Percentiles rank a stretch among this genome's conserved stretches.
These are phyloP conservation scores for Pimephales promelas DNA, from an alignment of 2,113 vertebrate genomes.

Conservation along the genomic window DNA sequence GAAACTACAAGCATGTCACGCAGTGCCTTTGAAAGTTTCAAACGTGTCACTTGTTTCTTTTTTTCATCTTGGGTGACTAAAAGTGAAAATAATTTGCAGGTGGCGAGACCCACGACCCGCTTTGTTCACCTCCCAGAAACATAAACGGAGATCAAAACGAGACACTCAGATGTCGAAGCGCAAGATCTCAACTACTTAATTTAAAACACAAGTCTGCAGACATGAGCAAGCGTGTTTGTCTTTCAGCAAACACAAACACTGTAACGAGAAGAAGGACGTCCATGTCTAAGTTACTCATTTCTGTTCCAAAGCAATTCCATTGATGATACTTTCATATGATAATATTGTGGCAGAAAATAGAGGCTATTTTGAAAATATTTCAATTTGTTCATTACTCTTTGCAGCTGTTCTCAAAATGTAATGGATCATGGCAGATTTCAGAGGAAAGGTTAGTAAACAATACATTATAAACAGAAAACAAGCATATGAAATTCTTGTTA, in stretches of 20 bases:
- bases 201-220: constrained; percentile 16
- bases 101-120: constrained; percentile 19
- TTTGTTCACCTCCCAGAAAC: constrained; percentile 42
- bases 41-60: constrained; percentile 11
- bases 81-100: constrained; percentile 49
- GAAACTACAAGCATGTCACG: constrained; percentile 57
- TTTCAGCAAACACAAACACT: not conserved
- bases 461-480: constrained; percentile 29
- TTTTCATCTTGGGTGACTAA: constrained; percentile 29
- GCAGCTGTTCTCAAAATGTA: not conserved
- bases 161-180: constrained; percentile 24
- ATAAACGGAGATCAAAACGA: constrained; percentile 9
- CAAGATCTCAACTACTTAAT: constrained; percentile 36
- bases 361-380: constrained; percentile 18
- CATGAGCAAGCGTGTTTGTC: constrained; percentile 13
- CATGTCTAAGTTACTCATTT: constrained; percentile 12
- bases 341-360: constrained; percentile 15
- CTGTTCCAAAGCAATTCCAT: not conserved
- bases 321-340: constrained; percentile 21
- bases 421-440: not conserved
- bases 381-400: not conserved
- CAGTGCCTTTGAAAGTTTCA: constrained; percentile 47
- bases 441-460: constrained; percentile 27
- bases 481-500: constrained; percentile 13
- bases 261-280: constrained; percentile 2